Evolutionary conservation across 2,888 invertebrate species (phyloP), one percentile per base, ranked within the genome.

Genomic region (Apodemia zela): DNA sequence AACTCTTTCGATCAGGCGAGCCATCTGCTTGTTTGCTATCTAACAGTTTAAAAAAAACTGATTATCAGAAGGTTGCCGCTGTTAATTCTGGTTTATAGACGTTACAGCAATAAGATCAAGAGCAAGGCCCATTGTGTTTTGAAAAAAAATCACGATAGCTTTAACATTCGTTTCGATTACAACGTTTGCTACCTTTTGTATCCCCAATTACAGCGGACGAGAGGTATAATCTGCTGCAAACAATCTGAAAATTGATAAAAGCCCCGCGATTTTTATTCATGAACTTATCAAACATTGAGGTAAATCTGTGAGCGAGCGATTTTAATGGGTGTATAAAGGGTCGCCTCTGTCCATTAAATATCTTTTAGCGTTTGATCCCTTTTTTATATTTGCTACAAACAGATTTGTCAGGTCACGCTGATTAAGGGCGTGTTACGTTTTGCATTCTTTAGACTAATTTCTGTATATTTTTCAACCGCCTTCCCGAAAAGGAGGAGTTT

Each of bases 351-450:
- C 88, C 89, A 90, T 90, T 89, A 89, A 88, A 90, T 89, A 89
- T 86, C 85, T 89, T 90, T 88, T 87, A 90, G 86, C 85, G 89
- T 90, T 91, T 90, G 91, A 91, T 91, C 91, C 69, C 89, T 85
- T 89, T 88, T 90, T 89, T 88, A 82, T 86, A 86, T 90, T 89
- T 88, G 81, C 84, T 73, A 73, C 80, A 82, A 79, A 75, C 84
- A 82, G 84, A 87, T 87, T 84, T 80, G 80, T 77, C 72, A 73
- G 75, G 72, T 74, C 77, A 73, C 77, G 82, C 81, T 89, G 87
- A 90, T 90, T 87, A 88, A 83, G 74, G 78, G 71, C 64, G 61
- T 67, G 64, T 67, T 64, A 63, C 61, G 65, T 63, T 60, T 57
- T 42, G 11, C 57, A 59, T 8, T 63, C 45, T 58, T 58, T 63